Evolutionary conservation across 2,113 vertebrate species (phyloP).

Genomic region (Sinocyclocheilus grahami): DNA sequence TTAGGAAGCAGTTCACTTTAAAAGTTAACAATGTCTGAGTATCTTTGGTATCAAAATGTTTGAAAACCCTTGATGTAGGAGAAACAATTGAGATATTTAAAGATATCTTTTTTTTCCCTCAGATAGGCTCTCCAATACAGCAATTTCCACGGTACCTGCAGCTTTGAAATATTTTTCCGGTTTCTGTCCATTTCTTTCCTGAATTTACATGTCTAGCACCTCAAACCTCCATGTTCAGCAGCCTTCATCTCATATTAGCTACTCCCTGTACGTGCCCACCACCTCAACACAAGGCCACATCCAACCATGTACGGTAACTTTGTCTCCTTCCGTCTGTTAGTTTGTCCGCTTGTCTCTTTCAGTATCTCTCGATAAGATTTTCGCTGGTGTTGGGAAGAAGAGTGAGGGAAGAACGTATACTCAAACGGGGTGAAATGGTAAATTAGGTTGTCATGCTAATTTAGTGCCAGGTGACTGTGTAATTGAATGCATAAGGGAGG

Average conservation of each 20-base stretch:
- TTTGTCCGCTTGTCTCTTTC: conserved; percentile 38
- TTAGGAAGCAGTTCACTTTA: not conserved
- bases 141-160: not conserved
- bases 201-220: not conserved
- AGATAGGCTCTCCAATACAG: not conserved
- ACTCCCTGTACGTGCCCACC: not conserved
- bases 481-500: conserved; percentile 74
- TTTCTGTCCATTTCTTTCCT: not conserved
- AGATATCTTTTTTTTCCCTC: not conserved
- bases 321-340: not conserved
- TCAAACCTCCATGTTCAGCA: conserved; percentile 12
- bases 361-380: conserved; percentile 1
- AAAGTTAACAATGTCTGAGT: not conserved
- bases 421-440: conserved; percentile 69
- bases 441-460: conserved; percentile 81
- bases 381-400: not conserved
- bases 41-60: not conserved
- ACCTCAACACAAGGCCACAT: conserved; percentile 19
- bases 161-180: not conserved
- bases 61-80: not conserved
- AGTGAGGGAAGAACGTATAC: conserved; percentile 42
- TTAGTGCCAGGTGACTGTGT: conserved; percentile 77
- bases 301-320: conserved; percentile 41
- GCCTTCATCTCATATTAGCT: conserved; percentile 40
- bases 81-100: not conserved